Base-by-base conservation (phyloP, 2,888 invertebrate genomes). In the Acleris holmiana region DNA sequence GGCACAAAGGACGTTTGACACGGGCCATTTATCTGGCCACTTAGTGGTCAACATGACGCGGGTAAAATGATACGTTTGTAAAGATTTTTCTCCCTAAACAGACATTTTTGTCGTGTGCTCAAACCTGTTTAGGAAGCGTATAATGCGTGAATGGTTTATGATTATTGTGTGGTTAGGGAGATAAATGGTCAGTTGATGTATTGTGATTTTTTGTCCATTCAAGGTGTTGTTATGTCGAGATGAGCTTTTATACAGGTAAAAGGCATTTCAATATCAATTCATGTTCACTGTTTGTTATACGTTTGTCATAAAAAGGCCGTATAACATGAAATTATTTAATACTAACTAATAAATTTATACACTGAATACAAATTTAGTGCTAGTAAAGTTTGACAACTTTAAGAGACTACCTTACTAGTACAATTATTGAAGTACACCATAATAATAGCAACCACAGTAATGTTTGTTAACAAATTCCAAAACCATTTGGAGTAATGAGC, bases 21-120 rank as follows among this genome's bases (percentile, higher is more conserved):
- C 85, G 85, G 80, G 78, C 79, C 73, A 78, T 88, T 77, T 82
- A 81, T 88, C 82, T 83, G 87, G 82, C 89, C 91, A 86, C 86
- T 86, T 82, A 86, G 83, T 87, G 87, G 86, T 80, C 85, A 74
- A 81, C 74, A 77, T 83, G 84, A 82, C 82, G 80, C 72, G 82
- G 78, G 83, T 75, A 74, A 71, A 71, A 68, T 58, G 70, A 67
- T 68, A 55, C 65, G 74, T 57, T 79, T 79, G 73, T 76, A 76
- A 73, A 86, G 89, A 88, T 89, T 89, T 75, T 76, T 91, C 91
- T 91, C 89, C 85, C 86, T 84, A 82, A 84, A 84, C 69, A 71
- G 71, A 60, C 41, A 68, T 73, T 80, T 79, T 78, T 73, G 85
- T 82, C 89, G 79, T 87, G 89, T 88, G 89, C 76, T 72, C 44